A percentile compares a stretch with the other conserved stretches of the same genome.
phyloP scores from a whole-genome alignment of 2,797 vertebrate genomes.

The Catharus ustulatus region DNA sequence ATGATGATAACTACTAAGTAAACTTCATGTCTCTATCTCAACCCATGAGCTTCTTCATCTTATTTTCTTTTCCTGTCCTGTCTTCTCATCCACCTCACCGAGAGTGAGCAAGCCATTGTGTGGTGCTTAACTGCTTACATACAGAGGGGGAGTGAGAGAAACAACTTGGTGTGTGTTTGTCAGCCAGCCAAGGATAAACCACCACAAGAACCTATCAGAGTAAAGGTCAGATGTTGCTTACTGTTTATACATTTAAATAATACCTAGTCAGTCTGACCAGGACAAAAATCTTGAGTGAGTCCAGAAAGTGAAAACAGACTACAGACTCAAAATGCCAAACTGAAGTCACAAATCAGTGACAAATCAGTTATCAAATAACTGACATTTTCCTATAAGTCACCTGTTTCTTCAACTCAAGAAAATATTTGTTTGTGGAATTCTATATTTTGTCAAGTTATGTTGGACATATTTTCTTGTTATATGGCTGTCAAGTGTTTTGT shows the following conservation, averaged over 20 bases:
- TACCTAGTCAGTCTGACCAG: background rate
- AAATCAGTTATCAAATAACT: background rate
- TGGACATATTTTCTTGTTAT: background rate
- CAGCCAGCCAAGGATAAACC: background rate
- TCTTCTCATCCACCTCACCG: background rate
- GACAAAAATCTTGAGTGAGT: background rate
- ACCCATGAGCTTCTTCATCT: background rate
- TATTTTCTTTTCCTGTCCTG: background rate
- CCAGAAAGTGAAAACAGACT: background rate
- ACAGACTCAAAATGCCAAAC: background rate
- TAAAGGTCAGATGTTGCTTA: background rate
- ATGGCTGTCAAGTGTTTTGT: background rate
- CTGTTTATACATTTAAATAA: background rate
- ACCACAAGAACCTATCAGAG: background rate
- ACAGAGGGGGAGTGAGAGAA: background rate
- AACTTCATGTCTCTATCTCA: background rate
- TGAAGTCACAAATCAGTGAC: background rate
- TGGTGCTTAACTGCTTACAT: background rate
- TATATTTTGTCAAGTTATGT: background rate
- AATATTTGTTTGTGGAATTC: background rate
- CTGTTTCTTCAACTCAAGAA: background rate
- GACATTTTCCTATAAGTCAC: background rate
- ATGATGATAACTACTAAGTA: background rate
- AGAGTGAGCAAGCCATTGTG: background rate
- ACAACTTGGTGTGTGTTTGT: background rate